Base-by-base conservation (phyloP, 1,140 invertebrate species). In the Bombus haemorrhoidalis region DNA sequence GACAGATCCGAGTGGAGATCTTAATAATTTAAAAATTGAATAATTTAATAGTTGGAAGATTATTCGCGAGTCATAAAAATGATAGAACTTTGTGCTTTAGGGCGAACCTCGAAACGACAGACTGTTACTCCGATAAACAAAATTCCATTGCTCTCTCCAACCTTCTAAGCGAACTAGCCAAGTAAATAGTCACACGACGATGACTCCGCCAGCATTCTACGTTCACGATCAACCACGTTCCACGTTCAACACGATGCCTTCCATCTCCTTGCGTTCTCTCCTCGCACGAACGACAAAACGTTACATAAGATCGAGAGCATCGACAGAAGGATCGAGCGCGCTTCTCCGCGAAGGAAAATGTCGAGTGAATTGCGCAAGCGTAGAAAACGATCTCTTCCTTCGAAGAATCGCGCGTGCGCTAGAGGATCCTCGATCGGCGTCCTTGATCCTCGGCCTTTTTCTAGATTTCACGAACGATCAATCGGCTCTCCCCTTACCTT, bases 371-470 rank as follows among this genome's bases (percentile, higher is more conserved):
- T 72, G 37, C 22, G n/a, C 41, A 75, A 69, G 4, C 6, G 6
- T 34, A 13, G 64, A 37, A 47, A 80, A 37, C 47, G 66, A 53
- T 74, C 32, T 28, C 28, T 37, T 41, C 41, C 13, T 72, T 53
- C 59, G 59, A 39, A 74, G 39, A 83, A 22, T 64, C 59, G 64
- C 47, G 39, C 34, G 41, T 15, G 13, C 18, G 39, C 6, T 59
- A 41, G 43, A 18, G n/a, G 34, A 47, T 41, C 39, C 39, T 5
- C 69, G n/a, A 62, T 78, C 34, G 47, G 13, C 72, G 68, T 81
- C 73, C 72, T 81, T 85, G 78, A 85, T 89, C 77, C 77, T 68
- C 75, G 43, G n/a, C 25, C 34, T 88, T 59, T 79, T 85, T 77
- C 78, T 28, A 37, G 77, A 89, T 89, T 85, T 79, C 68, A 41